These are phyloP conservation scores for Archivesica marissinica DNA, from an alignment of 1,140 invertebrate species.

Conservation along the genomic window DNA sequence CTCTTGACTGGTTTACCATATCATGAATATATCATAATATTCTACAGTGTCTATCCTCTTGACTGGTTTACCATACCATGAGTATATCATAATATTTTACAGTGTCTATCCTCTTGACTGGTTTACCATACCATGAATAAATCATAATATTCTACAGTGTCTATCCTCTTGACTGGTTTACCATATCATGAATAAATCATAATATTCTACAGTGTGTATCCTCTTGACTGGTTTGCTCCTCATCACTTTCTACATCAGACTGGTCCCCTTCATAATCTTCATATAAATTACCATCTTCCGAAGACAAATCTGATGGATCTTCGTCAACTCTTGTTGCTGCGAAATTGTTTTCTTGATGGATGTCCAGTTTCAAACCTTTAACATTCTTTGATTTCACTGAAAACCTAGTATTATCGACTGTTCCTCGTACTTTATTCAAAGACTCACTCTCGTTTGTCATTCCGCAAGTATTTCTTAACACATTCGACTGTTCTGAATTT, in stretches of 20 bases:
- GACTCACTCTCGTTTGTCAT: neutral
- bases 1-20: no score
- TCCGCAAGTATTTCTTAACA: neutral
- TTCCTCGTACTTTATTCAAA: neutral
- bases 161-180: no score
- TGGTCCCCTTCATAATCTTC: slow-evolving; percentile 64
- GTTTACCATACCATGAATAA: no score
- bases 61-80: no score
- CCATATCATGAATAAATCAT: no score
- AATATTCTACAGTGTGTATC: slow-evolving; percentile 13
- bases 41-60: no score
- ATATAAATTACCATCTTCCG: slow-evolving; percentile 29
- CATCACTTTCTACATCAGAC: slow-evolving; percentile 59
- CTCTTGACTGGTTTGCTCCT: slow-evolving; percentile 14
- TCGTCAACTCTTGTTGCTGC: neutral
- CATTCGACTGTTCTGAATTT: neutral
- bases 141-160: no score
- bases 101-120: no score
- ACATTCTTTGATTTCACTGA: neutral
- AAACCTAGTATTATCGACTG: neutral
- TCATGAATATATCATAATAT: no score
- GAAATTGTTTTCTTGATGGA: neutral
- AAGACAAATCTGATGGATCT: slow-evolving; percentile 12
- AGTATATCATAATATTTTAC: no score
- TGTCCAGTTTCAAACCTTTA: neutral